These are phyloP conservation scores for Desoria tigrina DNA, from an alignment of 2,888 invertebrate genomes.

Conservation along the genomic window DNA sequence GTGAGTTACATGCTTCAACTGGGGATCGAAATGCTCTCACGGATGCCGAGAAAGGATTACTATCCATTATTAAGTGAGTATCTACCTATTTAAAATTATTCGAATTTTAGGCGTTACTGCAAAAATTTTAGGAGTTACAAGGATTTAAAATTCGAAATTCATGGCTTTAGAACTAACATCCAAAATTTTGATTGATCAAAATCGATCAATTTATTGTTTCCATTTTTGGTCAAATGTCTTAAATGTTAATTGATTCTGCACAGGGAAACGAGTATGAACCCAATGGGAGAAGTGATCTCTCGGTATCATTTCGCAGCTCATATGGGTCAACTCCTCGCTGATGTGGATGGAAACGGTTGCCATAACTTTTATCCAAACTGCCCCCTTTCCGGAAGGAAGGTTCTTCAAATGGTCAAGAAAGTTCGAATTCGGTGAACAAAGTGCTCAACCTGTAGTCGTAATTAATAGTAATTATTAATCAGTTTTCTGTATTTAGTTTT, in stretches of 20 bases:
- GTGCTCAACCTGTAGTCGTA: no score
- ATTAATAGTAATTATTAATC: no score
- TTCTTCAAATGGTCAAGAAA: slow-evolving; percentile 67
- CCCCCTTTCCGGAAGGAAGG: slow-evolving; percentile 66
- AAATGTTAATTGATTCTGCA: slow-evolving; percentile 31
- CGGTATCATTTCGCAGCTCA: slow-evolving; percentile 61
- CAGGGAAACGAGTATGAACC: slow-evolving; percentile 66
- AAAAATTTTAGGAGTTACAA: no score
- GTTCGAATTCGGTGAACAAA: slow-evolving; percentile 57
- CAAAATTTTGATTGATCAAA: no score
- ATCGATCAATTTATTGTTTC: no score
- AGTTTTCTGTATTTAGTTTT: no score
- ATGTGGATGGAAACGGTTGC: slow-evolving; percentile 67
- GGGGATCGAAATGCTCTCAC: slow-evolving; percentile 63
- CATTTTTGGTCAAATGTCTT: no score
- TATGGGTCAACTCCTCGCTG: slow-evolving; percentile 69
- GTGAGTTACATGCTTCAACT: slow-evolving; percentile 66
- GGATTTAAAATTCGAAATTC: no score
- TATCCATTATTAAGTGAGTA: slow-evolving; percentile 65
- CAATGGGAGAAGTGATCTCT: slow-evolving; percentile 65
- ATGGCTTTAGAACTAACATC: no score
- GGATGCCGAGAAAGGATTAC: slow-evolving; percentile 65
- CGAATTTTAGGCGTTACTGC: slow-evolving; percentile 10
- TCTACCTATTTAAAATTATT: slow-evolving; percentile 2
- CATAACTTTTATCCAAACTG: slow-evolving; percentile 69